Base-by-base conservation (phyloP, 2,888 invertebrate genomes). In the Hypolimnas misippus region DNA sequence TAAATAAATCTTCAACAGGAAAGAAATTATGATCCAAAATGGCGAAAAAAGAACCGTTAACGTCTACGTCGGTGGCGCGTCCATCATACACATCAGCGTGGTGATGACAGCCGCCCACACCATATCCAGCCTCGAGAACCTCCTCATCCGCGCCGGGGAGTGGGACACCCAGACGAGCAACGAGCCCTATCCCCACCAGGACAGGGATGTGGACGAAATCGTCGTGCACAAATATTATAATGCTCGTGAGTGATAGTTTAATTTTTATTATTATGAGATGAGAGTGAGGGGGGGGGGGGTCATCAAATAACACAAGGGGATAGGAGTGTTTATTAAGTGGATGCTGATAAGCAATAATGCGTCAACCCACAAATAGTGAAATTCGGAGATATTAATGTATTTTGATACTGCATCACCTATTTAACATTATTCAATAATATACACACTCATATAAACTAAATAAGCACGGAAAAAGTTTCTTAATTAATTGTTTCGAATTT, bases 71-170 rank as follows among this genome's bases (percentile, higher is more conserved):
- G 77, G 96, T 65, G 96, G 96, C 0, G 97, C 96, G 0, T 94
- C 96, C 0, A 83, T 97, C 12, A 95, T 97, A 65, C 95, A 96
- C 69, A 94, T 93, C 0, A 86, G 85, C 54, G 95, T 95, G 0
- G 95, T 96, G 0, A 75, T 97, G n/a, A 97, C 97, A 0, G 96
- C 96, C 0, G 96, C 96, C 0, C 97, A 97, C 67, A 70, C 73
- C 44, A 76, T 77, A 1, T 63, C 62, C 0, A 52, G 35, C 16
- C 63, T 44, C 61, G 86, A 69, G 17, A 62, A 66, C 6, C 65
- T 92, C 8, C 76, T 75, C 51, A 82, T 95, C 1, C 92, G 96
- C 3, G 94, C 94, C 12, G 96, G 96, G 0, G 96, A 96, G 85
- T 96, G 96, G 95, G 95, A 76, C 95, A 82, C 95, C 93, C 0